Evolutionary conservation across 1,140 invertebrate species (phyloP).

Genomic region (Formica exsecta): DNA sequence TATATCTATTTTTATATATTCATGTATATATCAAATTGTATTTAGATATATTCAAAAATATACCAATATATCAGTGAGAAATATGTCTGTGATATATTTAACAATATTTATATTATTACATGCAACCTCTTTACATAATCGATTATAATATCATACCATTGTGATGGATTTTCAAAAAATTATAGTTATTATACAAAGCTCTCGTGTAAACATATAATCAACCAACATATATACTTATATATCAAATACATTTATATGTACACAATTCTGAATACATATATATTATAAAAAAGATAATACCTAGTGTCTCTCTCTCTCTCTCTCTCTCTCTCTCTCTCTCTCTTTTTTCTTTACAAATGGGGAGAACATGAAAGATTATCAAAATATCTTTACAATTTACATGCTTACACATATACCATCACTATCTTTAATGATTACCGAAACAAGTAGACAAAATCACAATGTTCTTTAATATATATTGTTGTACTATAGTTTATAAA

Average conservation of each 20-base stretch:
- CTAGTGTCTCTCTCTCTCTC: not conserved
- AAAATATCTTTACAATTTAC: not conserved
- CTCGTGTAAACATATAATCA: not conserved
- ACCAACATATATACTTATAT: not conserved
- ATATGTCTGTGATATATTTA: not conserved
- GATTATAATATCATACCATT: not conserved
- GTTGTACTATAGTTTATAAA: not conserved
- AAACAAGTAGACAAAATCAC: too few species aligned
- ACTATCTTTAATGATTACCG: too few species aligned
- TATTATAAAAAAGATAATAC: not conserved
- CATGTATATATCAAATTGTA: not conserved
- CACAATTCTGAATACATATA: not conserved
- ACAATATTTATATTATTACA: not conserved
- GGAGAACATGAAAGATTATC: not conserved
- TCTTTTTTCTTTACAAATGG: not conserved
- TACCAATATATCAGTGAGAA: not conserved
- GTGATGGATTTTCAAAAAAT: not conserved
- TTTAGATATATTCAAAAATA: slow-evolving; percentile 29
- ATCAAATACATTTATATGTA: slow-evolving; percentile 7
- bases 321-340: too few species aligned
- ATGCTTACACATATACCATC: too few species aligned
- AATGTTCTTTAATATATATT: too few species aligned
- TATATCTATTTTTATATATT: not conserved
- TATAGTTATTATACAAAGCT: not conserved
- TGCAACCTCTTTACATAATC: slow-evolving; percentile 5